phyloP scores from a whole-genome alignment of 2,888 invertebrate genomes.

The Platycnemis pennipes region DNA sequence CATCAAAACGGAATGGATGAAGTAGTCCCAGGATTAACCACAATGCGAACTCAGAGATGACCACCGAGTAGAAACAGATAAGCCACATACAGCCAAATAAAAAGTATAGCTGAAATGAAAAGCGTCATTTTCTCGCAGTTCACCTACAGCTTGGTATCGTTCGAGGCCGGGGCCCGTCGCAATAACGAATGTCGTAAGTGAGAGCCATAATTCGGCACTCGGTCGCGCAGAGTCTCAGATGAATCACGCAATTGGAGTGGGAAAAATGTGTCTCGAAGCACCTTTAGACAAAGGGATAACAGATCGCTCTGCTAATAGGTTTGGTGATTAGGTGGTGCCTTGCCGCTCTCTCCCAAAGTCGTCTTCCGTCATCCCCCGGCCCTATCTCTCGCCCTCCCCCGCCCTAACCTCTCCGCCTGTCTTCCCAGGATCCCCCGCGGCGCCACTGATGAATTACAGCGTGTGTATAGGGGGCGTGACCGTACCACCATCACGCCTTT shows the following conservation, averaged over 20 bases:
- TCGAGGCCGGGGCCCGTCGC: no score
- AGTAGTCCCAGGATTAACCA: no score
- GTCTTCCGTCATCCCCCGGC: background rate
- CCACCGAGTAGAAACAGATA: no score
- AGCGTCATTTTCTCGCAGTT: no score
- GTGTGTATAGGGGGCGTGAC: slow-evolving; percentile 25
- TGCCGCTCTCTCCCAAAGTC: background rate
- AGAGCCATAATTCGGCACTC: background rate
- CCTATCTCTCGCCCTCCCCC: background rate
- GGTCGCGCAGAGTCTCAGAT: background rate
- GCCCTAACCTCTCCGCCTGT: background rate
- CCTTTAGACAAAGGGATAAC: slow-evolving; percentile 36
- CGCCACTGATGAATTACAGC: slow-evolving; percentile 44
- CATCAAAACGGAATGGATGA: no score
- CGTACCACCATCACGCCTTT: slow-evolving; percentile 19
- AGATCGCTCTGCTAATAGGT: slow-evolving; percentile 36
- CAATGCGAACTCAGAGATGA: no score
- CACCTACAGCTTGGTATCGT: no score
- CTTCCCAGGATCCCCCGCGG: background rate
- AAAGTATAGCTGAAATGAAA: no score
- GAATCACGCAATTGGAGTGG: slow-evolving; percentile 28
- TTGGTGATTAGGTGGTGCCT: slow-evolving; percentile 26
- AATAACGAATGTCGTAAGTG: background rate
- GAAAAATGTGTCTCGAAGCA: background rate
- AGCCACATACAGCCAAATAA: no score